Evolutionary conservation across 2,888 invertebrate species (phyloP).

Genomic region (Panopea generosa): DNA sequence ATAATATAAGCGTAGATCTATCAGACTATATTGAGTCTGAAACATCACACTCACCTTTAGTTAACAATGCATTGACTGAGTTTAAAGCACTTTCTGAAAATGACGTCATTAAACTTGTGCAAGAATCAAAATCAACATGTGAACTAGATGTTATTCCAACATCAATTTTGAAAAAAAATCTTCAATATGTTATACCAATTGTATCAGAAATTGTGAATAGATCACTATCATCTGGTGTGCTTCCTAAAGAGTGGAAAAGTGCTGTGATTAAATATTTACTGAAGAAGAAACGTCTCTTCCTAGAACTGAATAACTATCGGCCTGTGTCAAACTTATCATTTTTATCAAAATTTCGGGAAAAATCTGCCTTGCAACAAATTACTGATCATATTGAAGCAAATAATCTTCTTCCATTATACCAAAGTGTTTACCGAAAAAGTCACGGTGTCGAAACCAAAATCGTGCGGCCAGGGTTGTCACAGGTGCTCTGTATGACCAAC

Average conservation of each 20-base stretch:
- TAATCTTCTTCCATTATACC: constrained; percentile 30
- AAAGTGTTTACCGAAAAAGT: constrained; percentile 45
- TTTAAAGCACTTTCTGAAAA: constrained; percentile 22
- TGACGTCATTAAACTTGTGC: constrained; percentile 30
- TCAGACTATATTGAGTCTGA: not conserved
- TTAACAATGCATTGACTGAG: constrained; percentile 4
- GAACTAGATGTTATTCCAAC: constrained; percentile 38
- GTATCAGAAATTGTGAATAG: constrained; percentile 34
- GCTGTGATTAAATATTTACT: constrained; percentile 34
- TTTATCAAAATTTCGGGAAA: constrained; percentile 42
- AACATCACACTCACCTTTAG: not conserved
- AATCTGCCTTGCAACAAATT: constrained; percentile 33
- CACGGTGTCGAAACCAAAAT: constrained; percentile 41
- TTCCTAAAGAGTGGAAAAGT: constrained; percentile 40
- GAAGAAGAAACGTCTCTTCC: constrained; percentile 38
- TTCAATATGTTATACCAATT: constrained; percentile 17
- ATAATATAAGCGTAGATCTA: constrained; percentile 15
- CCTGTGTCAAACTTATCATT: constrained; percentile 43
- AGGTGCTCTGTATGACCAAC: constrained; percentile 11
- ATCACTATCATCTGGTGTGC: constrained; percentile 26
- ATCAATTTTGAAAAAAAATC: constrained; percentile 33
- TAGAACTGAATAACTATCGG: constrained; percentile 40
- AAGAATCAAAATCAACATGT: constrained; percentile 41
- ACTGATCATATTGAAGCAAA: constrained; percentile 28
- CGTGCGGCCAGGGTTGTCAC: constrained; percentile 29